phyloP scores from a whole-genome alignment of 2,888 invertebrate genomes.

The Archips crataeganus region DNA sequence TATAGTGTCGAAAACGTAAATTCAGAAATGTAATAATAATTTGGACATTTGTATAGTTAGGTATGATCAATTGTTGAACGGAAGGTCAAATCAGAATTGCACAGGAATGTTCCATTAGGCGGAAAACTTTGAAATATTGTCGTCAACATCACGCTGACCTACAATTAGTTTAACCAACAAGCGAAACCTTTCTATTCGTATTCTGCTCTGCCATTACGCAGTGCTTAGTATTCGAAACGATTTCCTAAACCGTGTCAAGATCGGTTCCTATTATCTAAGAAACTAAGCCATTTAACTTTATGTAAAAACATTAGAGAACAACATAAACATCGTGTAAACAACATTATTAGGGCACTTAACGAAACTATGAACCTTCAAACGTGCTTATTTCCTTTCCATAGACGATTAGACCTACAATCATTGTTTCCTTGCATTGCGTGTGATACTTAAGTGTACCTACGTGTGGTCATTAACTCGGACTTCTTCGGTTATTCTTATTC shows the following conservation, averaged over 20 bases:
- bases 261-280: constrained; percentile 74
- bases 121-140: constrained; percentile 17
- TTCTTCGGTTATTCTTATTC: constrained; percentile 27
- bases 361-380: constrained; percentile 53
- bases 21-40: neutral
- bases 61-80: constrained; percentile 23
- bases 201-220: constrained; percentile 66
- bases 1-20: neutral
- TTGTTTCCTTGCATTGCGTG: constrained; percentile 43
- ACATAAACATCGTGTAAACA: constrained; percentile 54
- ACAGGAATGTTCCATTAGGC: neutral
- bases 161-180: constrained; percentile 58
- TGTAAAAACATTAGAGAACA: constrained; percentile 57
- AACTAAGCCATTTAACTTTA: constrained; percentile 57
- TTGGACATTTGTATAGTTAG: neutral
- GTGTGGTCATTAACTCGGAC: constrained; percentile 16
- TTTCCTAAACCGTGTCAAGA: constrained; percentile 80
- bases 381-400: constrained; percentile 54
- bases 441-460: constrained; percentile 1
- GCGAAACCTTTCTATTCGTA: constrained; percentile 67
- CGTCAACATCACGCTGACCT: constrained; percentile 55
- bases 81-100: constrained; percentile 22
- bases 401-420: constrained; percentile 40
- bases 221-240: constrained; percentile 73
- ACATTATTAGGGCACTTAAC: constrained; percentile 50